A percentile compares a stretch with the other conserved stretches of the same genome.
Evolutionary conservation across 1,140 invertebrate species (phyloP).

Genomic region (Trigoniulus corallinus): DNA sequence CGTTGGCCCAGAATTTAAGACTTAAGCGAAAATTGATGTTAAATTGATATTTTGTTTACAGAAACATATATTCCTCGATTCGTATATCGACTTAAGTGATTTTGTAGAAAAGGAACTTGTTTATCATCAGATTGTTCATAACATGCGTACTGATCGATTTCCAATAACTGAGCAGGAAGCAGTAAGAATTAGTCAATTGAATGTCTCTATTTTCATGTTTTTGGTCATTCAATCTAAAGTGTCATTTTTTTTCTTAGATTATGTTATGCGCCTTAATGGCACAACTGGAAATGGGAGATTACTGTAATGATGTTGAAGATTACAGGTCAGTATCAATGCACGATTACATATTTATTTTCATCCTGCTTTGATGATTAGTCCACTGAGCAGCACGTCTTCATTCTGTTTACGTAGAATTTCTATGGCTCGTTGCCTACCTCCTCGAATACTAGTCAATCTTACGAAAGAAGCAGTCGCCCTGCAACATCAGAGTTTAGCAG

Average conservation of each 20-base stretch:
- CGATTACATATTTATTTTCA: neutral
- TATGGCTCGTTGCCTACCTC: conserved; percentile 61
- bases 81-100: conserved; percentile 64
- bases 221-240: no score
- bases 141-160: conserved; percentile 72
- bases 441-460: conserved; percentile 53
- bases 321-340: conserved; percentile 8
- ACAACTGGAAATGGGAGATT: conserved; percentile 79
- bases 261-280: conserved; percentile 87
- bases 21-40: neutral
- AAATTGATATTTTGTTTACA: conserved; percentile 51
- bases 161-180: conserved; percentile 84
- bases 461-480: conserved; percentile 60
- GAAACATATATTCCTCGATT: conserved; percentile 82
- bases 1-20: neutral
- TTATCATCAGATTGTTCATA: conserved; percentile 87
- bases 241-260: conserved; percentile 38
- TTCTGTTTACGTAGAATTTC: conserved; percentile 41
- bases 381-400: neutral
- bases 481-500: conserved; percentile 69
- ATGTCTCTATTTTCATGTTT: conserved; percentile 4
- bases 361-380: neutral
- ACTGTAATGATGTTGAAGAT: conserved; percentile 24
- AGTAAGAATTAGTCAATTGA: conserved; percentile 36
- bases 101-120: conserved; percentile 86